Evolutionary conservation across 2,113 vertebrate genomes (phyloP), one percentile per base, ranked within the genome.

Genomic region (Oophaga pumilio): DNA sequence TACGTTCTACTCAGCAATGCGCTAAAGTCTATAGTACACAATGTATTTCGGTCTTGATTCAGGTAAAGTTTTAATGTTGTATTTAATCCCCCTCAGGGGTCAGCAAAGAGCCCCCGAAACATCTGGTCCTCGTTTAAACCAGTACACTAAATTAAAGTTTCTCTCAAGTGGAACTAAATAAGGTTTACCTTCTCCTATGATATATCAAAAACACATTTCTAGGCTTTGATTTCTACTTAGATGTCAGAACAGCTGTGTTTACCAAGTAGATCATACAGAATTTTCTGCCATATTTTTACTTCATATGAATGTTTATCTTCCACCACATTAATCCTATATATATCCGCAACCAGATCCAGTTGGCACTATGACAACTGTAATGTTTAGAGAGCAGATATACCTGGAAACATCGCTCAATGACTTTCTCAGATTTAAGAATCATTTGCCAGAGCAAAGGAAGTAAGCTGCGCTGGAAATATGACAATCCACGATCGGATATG

Each of bases 101-200:
- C 26, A 2, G 6, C 26, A 62, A 56, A 60, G 6, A 43, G 56
- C 78, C 78, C 26, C 78, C 57, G 12, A 80, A 80, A 60, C 78
- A 60, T 80, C 78, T 80, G 78, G 78, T 20, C 8, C 28, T 80
- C 12, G 4, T 60, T 80, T 15, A 80, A 80, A 62, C 56, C 26
- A 43, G 9, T 15, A 33, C 26, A 74, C 33, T 73, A 60, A 60
- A 80, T 80, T 57, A 9, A 80, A 80, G 28, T 80, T 26, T 28
- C n/a, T 74, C 57, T 62, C 18, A 60, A 60, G 78, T 80, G 78
- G 78, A 80, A 80, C 78, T 80, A 80, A 80, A 43, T 43, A 43
- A 43, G 33, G 33, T 4, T 43, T 5, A 43, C 33, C 33, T 43
- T 43, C 33, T 33, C 33, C 33, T 43, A 2, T 43, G 33, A 43